Base-by-base conservation (phyloP, 2,113 vertebrate species). In the Mystacornis crossleyi region DNA sequence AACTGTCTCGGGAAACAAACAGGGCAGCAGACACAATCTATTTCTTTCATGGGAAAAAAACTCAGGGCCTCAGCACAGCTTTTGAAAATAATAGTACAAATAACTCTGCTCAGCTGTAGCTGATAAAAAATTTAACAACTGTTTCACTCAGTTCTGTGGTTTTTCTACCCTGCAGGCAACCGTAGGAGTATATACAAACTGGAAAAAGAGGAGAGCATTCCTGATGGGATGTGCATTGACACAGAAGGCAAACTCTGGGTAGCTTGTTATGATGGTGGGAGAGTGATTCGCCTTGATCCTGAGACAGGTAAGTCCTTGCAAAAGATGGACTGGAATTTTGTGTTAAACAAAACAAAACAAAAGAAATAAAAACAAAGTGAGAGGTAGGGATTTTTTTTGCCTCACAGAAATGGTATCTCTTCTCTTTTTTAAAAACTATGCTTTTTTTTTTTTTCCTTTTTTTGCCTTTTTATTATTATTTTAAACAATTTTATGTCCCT, bases 221-320 rank as follows among this genome's bases (percentile, higher is more conserved):
- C 99, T 67, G 99, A 99, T 62, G 99, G 99, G 45, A 99, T 99
- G 99, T 99, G 99, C 29, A 97, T 99, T 23, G 99, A 99, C 74
- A 73, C 67, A 14, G 98, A 99, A 45, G 99, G 99, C 48, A 98
- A 98, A 85, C 98, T 99, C 42, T 99, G 99, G 99, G 98, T 99
- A n/a, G 98, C 99, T 64, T 99, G 99, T 95, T 99, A 98, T 31
- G 96, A 98, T 33, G 99, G 98, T 96, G 99, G 99, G 74, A 97
- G 99, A 92, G 99, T 99, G 79, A 97, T 99, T 85, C 98, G 98
- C 69, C 98, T 99, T 20, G 99, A 99, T 93, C 99, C 99, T 20
- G 96, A 97, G 47, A 99, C 99, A 92, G 99, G 99, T 99, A 74
- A 80, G 95, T 87, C 23, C 15, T 78, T 57, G 29, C 47, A 78